A percentile compares a stretch with the other conserved stretches of the same genome.
phyloP scores from a whole-genome alignment of 2,888 invertebrate genomes.

The Campaea margaritaria region DNA sequence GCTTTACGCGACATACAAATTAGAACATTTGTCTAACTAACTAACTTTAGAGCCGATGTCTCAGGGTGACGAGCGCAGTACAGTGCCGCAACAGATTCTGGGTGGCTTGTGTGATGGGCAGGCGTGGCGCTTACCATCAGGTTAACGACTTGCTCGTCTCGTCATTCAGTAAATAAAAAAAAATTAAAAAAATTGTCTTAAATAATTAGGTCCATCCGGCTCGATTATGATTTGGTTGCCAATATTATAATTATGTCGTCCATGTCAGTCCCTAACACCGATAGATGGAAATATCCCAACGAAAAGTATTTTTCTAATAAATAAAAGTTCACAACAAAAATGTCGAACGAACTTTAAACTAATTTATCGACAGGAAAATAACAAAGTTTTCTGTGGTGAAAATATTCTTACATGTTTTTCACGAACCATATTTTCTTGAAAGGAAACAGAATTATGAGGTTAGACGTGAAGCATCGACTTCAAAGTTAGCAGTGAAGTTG shows the following conservation, averaged over 20 bases:
- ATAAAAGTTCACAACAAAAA: background rate
- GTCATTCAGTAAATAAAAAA: too few relatives aligned
- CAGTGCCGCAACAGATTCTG: too few relatives aligned
- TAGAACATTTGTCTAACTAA: background rate
- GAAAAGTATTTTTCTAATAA: background rate
- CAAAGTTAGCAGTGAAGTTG: conserved; percentile 26
- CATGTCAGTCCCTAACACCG: too few relatives aligned
- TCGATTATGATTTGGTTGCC: too few relatives aligned
- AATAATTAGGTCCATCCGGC: background rate
- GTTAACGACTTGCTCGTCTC: too few relatives aligned
- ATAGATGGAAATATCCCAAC: too few relatives aligned
- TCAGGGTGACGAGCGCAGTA: too few relatives aligned
- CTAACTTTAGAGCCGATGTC: too few relatives aligned
- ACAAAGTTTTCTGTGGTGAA: conserved; percentile 15
- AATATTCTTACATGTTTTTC: conserved; percentile 13
- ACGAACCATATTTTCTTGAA: conserved; percentile 12
- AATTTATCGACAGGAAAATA: conserved; percentile 26
- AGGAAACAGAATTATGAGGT: conserved; percentile 14
- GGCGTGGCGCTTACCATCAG: too few relatives aligned
- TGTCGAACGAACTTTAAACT: conserved; percentile 22
- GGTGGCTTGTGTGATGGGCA: too few relatives aligned
- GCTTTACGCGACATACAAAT: conserved; percentile 1
- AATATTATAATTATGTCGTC: too few relatives aligned
- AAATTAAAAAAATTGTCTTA: too few relatives aligned
- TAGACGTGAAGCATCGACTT: conserved; percentile 14